Base-by-base conservation (phyloP, 2,888 invertebrate species). In the Copidosoma aretas region DNA sequence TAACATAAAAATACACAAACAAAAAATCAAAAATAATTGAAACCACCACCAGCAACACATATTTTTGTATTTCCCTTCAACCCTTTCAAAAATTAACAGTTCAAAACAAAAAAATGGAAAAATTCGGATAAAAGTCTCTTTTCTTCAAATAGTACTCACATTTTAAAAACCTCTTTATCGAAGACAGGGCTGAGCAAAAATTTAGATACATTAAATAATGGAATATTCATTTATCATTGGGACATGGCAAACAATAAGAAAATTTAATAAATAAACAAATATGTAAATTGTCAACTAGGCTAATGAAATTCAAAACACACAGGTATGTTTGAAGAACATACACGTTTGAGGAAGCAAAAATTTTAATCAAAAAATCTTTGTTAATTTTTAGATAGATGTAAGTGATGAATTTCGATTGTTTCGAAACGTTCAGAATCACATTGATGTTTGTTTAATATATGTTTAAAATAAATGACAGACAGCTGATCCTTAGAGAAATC, bases 151-250 rank as follows among this genome's bases (percentile, higher is more conserved):
- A 46, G 68, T 71, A 71, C 68, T 71, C 68, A 68, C 66, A 25
- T 68, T 64, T 64, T 52, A 71, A 71, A 66, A 71, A 68, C 68
- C 68, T 67, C 68, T 71, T 71, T 67, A 71, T 64, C 66, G 66
- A 71, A 66, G 68, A 64, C 68, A 68, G 71, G 71, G 68, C 71
- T 71, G 71, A 71, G 68, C 71, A 71, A 68, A 68, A 68, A 68
- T 71, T 66, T 66, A 57, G 46, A 66, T 1, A 60, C 14, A 59
- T 68, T 62, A 71, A 66, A 68, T 22, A 32, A 57, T 63, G 25
- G n/a, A 60, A 49, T 32, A 52, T 53, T 39, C 43, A 46, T 62
- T 59, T 19, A 15, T 68, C 22, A 58, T 59, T 65, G n/a, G 54
- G 41, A 66, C 24, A 56, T 10, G 58, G 46, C 54, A 19, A 67